Evolutionary conservation across 2,113 vertebrate species (phyloP), one percentile per base, ranked within the genome.

Genomic region (Epinephelus fuscoguttatus): DNA sequence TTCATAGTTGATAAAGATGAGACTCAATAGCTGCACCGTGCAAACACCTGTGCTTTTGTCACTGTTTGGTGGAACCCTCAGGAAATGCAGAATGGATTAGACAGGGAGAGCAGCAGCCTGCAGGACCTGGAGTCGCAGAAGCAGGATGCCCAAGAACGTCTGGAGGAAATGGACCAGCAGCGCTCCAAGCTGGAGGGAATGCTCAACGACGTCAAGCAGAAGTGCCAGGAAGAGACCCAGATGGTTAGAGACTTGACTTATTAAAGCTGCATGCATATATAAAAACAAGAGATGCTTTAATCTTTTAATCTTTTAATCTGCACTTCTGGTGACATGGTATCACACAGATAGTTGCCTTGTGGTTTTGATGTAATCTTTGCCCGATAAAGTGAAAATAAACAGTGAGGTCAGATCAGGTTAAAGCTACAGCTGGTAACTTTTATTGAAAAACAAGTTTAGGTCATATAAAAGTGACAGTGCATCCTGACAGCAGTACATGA

Each of bases 131-230:
- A 99, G 79, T 93, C 96, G 6, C 98, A 99, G 81, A 99, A 98
- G 66, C 97, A 97, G 84, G 96, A 96, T 12, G 96, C 97, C 0
- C 97, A 97, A 74, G 97, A 96, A 30, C 96, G 98, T 2, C 94
- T 99, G 73, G 96, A 97, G 11, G 98, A 99, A 88, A 98, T 99
- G 98, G 98, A 99, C 86, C 98, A 99, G 94, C 98, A 99, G 94
- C 97, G 97, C 90, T 95, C 96, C 88, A 99, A 98, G 73, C 96
- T 99, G 70, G 96, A 98, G 27, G 96, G 96, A 81, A 98, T 98
- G 96, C 94, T 99, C 73, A 96, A 84, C 0, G 97, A 99, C 0
- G 92, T 97, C 1, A 95, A 96, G 92, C 96, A 95, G 84, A 99
- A 98, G 72, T 97, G 96, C 90, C 97, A 98, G 84, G 98, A 98